Base-by-base conservation (phyloP, 1,140 invertebrate species). In the Drosophila aff. region DNA sequence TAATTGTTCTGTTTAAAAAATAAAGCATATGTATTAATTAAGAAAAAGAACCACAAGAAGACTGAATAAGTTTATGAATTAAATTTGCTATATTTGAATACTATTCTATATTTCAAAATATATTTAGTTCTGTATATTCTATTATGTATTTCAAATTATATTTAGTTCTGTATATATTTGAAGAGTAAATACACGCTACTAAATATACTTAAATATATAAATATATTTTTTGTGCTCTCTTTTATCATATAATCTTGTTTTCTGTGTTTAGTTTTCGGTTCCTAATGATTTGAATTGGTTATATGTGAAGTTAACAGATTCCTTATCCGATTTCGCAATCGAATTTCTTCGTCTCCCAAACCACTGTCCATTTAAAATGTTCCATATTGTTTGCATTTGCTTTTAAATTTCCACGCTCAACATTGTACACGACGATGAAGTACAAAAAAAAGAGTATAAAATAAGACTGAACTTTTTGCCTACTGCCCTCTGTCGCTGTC, bases 381-480 rank as follows among this genome's bases (percentile, higher is more conserved):
- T 76, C 74, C 82, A 85, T 86, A 86, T 86, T 86, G 82, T 79
- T 87, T 82, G 82, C 83, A 83, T 89, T 84, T 71, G 58, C 81
- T 77, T 84, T 85, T 86, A 79, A 82, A 85, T 76, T 86, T 86
- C 75, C 62, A 63, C 55, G 55, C 82, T 68, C 64, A 78, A 60
- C 82, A 73, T 69, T 77, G 72, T 74, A 50, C 40, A 71, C 52
- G 50, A 57, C 71, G 80, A 44, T 44, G 49, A 67, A 55, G 59
- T 47, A 50, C 28, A 11, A 60, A 67, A 76, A 71, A 21, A 74
- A 23, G 31, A n/a, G 38, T 50, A 50, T 43, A 38, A 73, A 73
- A 73, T 61, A 71, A 65, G 66, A 52, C 52, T 44, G 41, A 63
- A 71, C 46, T 71, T 87, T 85, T 79, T 87, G 75, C 82, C 83